A percentile compares a stretch with the other conserved stretches of the same genome.
phyloP scores from a whole-genome alignment of 2,888 invertebrate genomes.

The Abrostola triplasia region DNA sequence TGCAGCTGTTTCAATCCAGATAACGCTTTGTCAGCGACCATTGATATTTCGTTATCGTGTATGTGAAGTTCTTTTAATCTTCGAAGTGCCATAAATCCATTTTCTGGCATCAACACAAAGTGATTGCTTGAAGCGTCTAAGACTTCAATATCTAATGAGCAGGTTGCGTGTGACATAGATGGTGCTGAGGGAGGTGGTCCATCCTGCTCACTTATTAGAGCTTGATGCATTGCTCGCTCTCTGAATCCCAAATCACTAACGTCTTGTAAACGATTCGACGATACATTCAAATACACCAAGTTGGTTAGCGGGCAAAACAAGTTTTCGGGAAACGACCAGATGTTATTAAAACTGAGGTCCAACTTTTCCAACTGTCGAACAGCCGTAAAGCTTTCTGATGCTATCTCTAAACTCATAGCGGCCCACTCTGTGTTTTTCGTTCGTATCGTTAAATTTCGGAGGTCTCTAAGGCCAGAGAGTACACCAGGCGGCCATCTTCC shows the following conservation, averaged over 20 bases:
- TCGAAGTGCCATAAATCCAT: conserved; percentile 93
- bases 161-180: conserved; percentile 86
- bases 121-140: conserved; percentile 95
- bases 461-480: conserved; percentile 93
- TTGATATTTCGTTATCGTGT: conserved; percentile 96
- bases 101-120: conserved; percentile 94
- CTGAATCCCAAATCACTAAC: conserved; percentile 95
- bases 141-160: conserved; percentile 94
- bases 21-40: conserved; percentile 95
- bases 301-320: conserved; percentile 95
- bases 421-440: conserved; percentile 96
- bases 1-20: conserved; percentile 94
- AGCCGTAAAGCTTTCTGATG: conserved; percentile 92
- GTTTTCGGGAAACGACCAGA: conserved; percentile 96
- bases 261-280: conserved; percentile 95
- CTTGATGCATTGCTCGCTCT: conserved; percentile 91
- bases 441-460: conserved; percentile 94
- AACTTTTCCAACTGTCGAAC: conserved; percentile 94
- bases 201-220: conserved; percentile 90
- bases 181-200: conserved; percentile 78
- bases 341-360: conserved; percentile 95
- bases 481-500: conserved; percentile 94
- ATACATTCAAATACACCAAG: conserved; percentile 94
- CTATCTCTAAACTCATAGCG: conserved; percentile 94
- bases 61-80: conserved; percentile 94